phyloP scores from a whole-genome alignment of 2,797 vertebrate genomes.

The Spinibarbus caldwelli region DNA sequence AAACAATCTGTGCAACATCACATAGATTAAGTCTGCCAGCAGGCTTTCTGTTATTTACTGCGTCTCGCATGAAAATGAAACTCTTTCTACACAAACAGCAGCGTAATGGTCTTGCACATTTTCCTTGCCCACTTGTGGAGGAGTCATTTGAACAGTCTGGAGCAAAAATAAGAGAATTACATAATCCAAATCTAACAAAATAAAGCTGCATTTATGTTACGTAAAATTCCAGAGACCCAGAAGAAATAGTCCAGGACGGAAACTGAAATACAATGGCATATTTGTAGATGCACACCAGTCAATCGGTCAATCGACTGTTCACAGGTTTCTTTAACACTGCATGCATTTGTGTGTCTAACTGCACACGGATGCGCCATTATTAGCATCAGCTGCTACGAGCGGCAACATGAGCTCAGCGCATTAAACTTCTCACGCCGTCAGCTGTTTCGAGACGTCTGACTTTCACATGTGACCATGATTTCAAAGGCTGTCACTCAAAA shows the following conservation, averaged over 20 bases:
- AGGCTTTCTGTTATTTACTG: neutral
- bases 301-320: neutral
- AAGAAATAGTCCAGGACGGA: neutral
- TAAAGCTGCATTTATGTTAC: neutral
- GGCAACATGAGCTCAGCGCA: constrained; percentile 65
- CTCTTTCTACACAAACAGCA: neutral
- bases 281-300: neutral
- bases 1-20: neutral
- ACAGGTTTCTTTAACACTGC: neutral
- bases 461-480: neutral
- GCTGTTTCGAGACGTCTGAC: constrained; percentile 36
- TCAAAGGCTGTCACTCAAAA: neutral
- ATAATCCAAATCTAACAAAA: neutral
- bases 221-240: neutral
- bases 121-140: neutral
- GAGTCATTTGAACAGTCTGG: neutral
- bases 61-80: neutral
- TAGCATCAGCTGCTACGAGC: constrained; percentile 69
- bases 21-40: neutral
- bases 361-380: constrained; percentile 62
- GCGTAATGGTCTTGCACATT: neutral
- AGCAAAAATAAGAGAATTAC: neutral
- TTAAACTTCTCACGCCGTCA: constrained; percentile 61
- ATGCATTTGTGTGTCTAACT: neutral
- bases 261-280: neutral